These are phyloP conservation scores for Tolypeutes matacus DNA, from an alignment of 2,797 vertebrate genomes.

Conservation along the genomic window DNA sequence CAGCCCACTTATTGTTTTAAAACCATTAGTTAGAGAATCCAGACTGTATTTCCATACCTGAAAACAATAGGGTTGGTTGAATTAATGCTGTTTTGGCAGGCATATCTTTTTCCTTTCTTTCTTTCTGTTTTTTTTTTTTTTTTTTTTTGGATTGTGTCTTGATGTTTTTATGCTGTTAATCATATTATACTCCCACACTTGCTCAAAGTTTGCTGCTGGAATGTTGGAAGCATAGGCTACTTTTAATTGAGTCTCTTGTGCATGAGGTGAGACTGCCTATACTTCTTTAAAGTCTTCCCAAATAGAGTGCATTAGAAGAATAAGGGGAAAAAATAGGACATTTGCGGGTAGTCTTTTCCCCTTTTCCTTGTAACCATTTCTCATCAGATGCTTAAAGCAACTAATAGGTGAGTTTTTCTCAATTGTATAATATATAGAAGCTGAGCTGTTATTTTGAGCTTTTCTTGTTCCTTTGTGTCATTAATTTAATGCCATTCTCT, in stretches of 20 bases:
- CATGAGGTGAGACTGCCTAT: not conserved
- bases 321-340: not conserved
- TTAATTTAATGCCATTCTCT: not conserved
- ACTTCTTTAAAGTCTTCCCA: not conserved
- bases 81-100: not conserved
- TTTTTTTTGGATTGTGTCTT: not conserved
- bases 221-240: not conserved
- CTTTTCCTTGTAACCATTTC: not conserved
- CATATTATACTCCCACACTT: conserved; percentile 55
- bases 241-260: not conserved
- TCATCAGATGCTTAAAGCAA: not conserved
- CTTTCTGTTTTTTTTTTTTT: not conserved
- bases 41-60: not conserved
- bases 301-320: too few species aligned
- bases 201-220: not conserved
- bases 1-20: not conserved
- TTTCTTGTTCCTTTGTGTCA: accelerated
- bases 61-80: conserved; percentile 45
- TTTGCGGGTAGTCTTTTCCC: not conserved
- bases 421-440: accelerated
- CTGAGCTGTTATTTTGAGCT: not conserved
- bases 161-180: conserved; percentile 63
- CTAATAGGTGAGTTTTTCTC: not conserved
- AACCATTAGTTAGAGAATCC: not conserved
- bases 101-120: not conserved